Conservation (phyloP, 2,797 vertebrate genomes). For the Acanthornis magna region DNA sequence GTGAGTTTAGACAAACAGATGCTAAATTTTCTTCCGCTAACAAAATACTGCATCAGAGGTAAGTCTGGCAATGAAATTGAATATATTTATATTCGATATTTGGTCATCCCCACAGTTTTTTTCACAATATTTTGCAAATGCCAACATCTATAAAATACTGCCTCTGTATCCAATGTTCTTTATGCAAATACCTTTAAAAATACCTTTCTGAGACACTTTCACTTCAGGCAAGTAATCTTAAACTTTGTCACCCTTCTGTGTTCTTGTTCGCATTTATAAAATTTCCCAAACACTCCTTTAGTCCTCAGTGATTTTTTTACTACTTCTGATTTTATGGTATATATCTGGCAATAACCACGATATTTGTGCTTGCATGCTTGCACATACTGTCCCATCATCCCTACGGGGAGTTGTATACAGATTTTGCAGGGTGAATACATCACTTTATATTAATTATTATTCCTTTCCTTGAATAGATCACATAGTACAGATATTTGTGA, state of each 20-base stretch:
- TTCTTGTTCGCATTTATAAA: not conserved
- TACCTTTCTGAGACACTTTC: not conserved
- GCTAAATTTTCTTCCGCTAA: not conserved
- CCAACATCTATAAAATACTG: not conserved
- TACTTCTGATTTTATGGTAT: not conserved
- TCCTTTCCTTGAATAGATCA: not conserved
- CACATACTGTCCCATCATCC: rapidly evolving
- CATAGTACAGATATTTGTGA: not conserved
- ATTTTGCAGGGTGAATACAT: not conserved
- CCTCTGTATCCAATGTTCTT: not conserved
- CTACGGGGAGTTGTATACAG: not conserved
- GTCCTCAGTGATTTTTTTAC: not conserved
- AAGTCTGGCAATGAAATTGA: not conserved
- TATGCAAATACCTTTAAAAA: not conserved
- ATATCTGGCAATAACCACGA: not conserved
- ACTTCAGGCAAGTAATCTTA: not conserved
- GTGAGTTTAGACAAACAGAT: not conserved
- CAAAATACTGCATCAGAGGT: not conserved
- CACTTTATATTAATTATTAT: not conserved
- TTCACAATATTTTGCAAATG: not conserved
- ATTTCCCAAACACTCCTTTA: not conserved
- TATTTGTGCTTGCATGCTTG: not conserved
- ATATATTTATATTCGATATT: not conserved
- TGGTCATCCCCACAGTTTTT: not conserved
- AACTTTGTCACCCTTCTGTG: not conserved